Percentiles rank a stretch among this genome's conserved stretches.
These are phyloP conservation scores for Argyrosomus japonicus DNA, from an alignment of 2,113 vertebrate species.

Conservation along the genomic window DNA sequence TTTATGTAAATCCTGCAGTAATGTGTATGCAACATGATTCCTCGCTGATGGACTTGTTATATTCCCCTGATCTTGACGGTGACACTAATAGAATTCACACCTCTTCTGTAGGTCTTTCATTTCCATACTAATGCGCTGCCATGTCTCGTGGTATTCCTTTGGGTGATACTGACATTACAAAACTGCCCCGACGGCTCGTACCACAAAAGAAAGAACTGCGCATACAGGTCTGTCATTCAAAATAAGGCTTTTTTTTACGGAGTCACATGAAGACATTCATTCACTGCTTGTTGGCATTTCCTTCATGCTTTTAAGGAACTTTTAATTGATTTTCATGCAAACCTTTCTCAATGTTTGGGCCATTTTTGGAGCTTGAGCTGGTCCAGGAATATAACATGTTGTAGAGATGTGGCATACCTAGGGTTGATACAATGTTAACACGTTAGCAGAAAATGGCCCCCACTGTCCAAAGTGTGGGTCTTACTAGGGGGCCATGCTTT, in stretches of 20 bases:
- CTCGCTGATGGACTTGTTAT: slow-evolving; percentile 31
- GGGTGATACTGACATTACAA: slow-evolving; percentile 39
- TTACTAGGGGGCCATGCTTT: background rate
- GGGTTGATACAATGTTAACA: background rate
- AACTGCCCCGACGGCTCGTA: slow-evolving; percentile 24
- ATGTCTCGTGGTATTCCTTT: slow-evolving; percentile 35
- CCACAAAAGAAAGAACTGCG: background rate
- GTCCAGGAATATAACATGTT: background rate
- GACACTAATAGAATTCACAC: slow-evolving; percentile 49
- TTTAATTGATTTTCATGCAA: background rate
- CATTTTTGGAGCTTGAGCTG: background rate
- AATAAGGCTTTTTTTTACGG: slow-evolving; percentile 5
- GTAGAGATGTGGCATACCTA: background rate
- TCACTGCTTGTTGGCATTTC: background rate
- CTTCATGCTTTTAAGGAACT: background rate
- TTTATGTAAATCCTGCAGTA: slow-evolving; percentile 8
- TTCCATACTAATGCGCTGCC: slow-evolving; percentile 61
- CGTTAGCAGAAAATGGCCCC: background rate
- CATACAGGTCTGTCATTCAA: slow-evolving; percentile 16
- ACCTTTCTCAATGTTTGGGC: background rate
- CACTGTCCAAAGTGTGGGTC: background rate
- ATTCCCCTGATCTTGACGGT: slow-evolving; percentile 21
- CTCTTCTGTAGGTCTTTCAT: slow-evolving; percentile 50
- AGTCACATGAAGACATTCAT: slow-evolving; percentile 1
- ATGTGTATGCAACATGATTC: slow-evolving; percentile 9